Percentiles rank a stretch among this genome's conserved stretches.
Evolutionary conservation across 2,113 vertebrate species (phyloP).

Genomic region (Alectura lathami): DNA sequence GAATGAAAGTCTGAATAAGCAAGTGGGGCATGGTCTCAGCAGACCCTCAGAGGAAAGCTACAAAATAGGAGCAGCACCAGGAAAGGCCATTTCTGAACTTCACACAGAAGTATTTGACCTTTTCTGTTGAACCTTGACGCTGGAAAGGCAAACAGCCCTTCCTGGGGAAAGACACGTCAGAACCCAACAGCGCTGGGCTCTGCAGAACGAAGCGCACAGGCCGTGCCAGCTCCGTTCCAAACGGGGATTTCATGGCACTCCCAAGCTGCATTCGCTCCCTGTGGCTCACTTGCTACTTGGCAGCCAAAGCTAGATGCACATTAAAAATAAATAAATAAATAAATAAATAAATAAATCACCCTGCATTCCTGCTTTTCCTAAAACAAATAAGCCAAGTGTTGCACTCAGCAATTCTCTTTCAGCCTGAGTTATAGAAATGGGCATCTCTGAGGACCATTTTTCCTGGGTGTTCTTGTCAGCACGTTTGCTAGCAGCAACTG

Average conservation of each 20-base stretch:
- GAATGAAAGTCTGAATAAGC: background rate
- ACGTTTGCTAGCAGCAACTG: background rate
- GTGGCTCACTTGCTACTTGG: background rate
- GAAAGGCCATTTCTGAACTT: background rate
- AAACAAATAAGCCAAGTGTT: background rate
- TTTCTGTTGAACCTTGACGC: background rate
- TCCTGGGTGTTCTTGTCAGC: background rate
- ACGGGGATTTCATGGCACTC: too few species aligned
- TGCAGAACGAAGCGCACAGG: background rate
- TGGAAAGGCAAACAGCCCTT: background rate
- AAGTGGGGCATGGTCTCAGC: background rate
- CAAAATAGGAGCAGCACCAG: background rate
- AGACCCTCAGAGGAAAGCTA: background rate
- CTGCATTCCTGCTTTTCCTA: background rate
- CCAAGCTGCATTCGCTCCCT: background rate
- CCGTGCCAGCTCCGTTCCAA: background rate
- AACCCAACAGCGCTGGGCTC: rapidly evolving
- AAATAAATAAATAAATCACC: background rate
- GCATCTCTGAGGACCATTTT: background rate
- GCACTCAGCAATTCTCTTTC: background rate
- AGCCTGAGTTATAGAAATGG: background rate
- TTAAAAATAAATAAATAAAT: too few species aligned
- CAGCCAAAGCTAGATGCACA: background rate
- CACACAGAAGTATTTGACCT: background rate
- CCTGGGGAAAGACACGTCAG: background rate